phyloP scores from a whole-genome alignment of 2,797 vertebrate species.

The Loris lydekkerianus region DNA sequence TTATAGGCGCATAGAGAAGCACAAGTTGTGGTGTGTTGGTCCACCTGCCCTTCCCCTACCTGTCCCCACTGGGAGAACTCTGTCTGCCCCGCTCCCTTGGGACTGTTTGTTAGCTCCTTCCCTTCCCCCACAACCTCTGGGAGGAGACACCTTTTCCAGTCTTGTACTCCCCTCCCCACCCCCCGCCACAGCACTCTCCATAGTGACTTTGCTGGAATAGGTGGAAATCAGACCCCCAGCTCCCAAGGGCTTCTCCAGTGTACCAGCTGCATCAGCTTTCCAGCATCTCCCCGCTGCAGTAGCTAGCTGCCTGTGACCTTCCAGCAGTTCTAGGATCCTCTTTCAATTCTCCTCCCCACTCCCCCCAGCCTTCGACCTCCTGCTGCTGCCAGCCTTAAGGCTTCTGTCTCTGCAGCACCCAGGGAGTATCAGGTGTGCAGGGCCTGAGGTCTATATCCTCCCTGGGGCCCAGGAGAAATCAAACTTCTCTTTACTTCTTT shows the following conservation, averaged over 20 bases:
- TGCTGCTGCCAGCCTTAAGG: background rate
- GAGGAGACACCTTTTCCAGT: background rate
- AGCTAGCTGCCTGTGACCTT: constrained; percentile 74
- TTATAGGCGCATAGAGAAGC: background rate
- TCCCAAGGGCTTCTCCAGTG: constrained; percentile 26
- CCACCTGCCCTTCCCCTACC: background rate
- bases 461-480: background rate
- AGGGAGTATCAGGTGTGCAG: constrained; percentile 63
- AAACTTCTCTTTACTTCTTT: background rate
- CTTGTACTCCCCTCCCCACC: background rate
- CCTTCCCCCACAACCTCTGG: background rate
- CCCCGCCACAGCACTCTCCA: constrained; percentile 6
- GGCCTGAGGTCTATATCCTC: background rate
- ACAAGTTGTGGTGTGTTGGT: background rate
- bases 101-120: background rate
- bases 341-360: constrained; percentile 56
- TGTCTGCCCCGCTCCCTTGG: fast-evolving
- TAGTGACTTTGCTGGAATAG: constrained; percentile 69
- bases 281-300: background rate
- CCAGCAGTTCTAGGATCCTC: constrained; percentile 66
- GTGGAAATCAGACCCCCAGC: constrained; percentile 45
- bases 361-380: background rate
- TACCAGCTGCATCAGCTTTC: constrained; percentile 49
- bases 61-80: background rate
- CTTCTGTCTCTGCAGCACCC: background rate